These are phyloP conservation scores for Ophion slaviceki DNA, from an alignment of 2,888 invertebrate species.

Conservation along the genomic window DNA sequence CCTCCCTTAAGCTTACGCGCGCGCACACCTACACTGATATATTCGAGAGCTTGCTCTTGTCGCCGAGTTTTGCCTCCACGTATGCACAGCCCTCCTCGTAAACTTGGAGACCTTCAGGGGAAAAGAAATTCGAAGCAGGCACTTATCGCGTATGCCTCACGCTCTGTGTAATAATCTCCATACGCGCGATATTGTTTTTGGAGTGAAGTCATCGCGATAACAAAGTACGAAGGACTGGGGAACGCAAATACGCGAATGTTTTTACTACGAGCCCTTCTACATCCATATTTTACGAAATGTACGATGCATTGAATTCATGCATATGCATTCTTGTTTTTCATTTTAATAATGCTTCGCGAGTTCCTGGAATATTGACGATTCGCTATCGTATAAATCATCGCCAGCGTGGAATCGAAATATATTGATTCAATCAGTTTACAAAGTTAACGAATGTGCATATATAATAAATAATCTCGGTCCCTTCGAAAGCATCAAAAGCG, in stretches of 20 bases:
- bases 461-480: constrained; percentile 5
- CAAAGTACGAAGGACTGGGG: not conserved
- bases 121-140: constrained; percentile 21
- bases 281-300: constrained; percentile 23
- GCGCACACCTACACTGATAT: no score
- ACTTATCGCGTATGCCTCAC: constrained; percentile 25
- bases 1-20: not conserved
- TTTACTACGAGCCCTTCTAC: not conserved
- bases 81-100: constrained; percentile 2
- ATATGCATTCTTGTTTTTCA: constrained; percentile 27
- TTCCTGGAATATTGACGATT: constrained; percentile 14
- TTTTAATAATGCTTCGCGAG: constrained; percentile 15
- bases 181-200: constrained; percentile 38
- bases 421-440: not conserved
- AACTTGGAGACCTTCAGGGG: constrained; percentile 16
- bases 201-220: constrained; percentile 12
- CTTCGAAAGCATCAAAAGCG: not conserved
- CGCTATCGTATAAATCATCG: constrained; percentile 6
- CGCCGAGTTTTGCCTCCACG: no score
- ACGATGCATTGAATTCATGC: not conserved
- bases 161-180: constrained; percentile 23
- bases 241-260: not conserved
- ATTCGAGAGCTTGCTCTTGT: no score
- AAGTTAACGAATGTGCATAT: constrained; percentile 21
- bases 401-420: not conserved